Conservation (phyloP, 2,113 vertebrate species). For the Otus sunia region DNA sequence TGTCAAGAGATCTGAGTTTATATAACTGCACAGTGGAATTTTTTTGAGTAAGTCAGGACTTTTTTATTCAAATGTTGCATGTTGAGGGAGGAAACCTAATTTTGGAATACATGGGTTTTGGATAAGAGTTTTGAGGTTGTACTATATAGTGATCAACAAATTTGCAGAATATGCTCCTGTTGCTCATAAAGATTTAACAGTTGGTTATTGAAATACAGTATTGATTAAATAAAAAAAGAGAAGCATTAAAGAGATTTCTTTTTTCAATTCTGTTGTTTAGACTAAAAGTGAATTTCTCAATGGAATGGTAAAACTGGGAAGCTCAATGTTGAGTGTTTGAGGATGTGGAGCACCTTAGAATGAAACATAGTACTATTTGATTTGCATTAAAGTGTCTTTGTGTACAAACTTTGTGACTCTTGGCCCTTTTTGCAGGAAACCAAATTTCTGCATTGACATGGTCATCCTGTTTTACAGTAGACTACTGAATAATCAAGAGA, state of each 20-base stretch:
- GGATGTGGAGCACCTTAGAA: not conserved
- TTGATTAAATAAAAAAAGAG: slow-evolving; percentile 13
- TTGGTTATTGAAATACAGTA: not conserved
- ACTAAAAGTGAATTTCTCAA: not conserved
- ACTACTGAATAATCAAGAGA: not conserved
- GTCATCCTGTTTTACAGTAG: not conserved
- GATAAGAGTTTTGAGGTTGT: slow-evolving; percentile 41
- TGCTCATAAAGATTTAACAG: slow-evolving; percentile 6
- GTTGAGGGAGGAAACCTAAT: slow-evolving; percentile 46
- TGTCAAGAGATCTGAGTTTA: slow-evolving; percentile 62
- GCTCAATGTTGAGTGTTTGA: not conserved
- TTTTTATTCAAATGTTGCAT: slow-evolving; percentile 62
- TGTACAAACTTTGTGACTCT: slow-evolving; percentile 2
- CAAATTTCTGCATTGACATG: not conserved
- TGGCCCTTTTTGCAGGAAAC: slow-evolving; percentile 12
- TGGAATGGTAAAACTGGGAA: not conserved
- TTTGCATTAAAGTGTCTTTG: slow-evolving; percentile 58
- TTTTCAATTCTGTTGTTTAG: not conserved
- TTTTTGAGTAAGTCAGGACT: slow-evolving; percentile 55
- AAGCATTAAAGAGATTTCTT: not conserved
- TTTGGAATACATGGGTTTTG: slow-evolving; percentile 50
- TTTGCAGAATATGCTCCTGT: slow-evolving; percentile 5
- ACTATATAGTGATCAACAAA: not conserved
- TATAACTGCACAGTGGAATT: slow-evolving; percentile 42
- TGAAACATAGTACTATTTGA: not conserved